Conservation (phyloP, 2,113 vertebrate species). For the Hystrix cristata region DNA sequence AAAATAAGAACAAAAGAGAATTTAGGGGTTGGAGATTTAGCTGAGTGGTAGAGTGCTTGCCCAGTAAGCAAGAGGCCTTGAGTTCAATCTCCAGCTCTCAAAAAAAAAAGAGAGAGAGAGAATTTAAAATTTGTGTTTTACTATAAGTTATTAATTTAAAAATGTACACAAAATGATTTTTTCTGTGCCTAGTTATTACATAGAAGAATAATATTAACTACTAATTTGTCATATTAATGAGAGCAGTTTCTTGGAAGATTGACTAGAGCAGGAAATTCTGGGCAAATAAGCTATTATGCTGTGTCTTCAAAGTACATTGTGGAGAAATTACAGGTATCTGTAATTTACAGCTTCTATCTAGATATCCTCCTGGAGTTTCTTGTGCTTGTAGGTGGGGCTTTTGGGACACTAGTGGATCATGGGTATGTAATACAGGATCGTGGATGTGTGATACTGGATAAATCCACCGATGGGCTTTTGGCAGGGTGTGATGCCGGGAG, state of each 20-base stretch:
- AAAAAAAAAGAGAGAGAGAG: neutral
- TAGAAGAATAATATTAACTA: neutral
- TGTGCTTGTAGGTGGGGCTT: neutral
- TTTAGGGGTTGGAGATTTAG: neutral
- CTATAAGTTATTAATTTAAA: conserved; percentile 15
- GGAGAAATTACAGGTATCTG: neutral
- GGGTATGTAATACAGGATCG: neutral
- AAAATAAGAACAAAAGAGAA: neutral
- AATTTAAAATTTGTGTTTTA: neutral
- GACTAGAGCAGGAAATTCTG: neutral
- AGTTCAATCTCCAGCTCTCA: too few species aligned
- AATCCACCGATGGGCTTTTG: neutral
- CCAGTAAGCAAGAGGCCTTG: too few species aligned
- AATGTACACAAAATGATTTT: neutral
- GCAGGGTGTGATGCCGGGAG: too few species aligned
- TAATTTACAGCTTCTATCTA: neutral
- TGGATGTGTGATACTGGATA: neutral
- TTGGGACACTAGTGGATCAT: neutral
- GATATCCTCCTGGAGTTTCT: neutral
- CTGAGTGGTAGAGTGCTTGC: too few species aligned
- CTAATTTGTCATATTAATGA: neutral
- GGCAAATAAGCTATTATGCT: neutral
- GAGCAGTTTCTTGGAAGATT: neutral
- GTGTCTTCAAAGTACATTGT: neutral
- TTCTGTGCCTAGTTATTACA: neutral